Conservation (phyloP, 2,113 vertebrate species). For the Melanerpes formicivorus region DNA sequence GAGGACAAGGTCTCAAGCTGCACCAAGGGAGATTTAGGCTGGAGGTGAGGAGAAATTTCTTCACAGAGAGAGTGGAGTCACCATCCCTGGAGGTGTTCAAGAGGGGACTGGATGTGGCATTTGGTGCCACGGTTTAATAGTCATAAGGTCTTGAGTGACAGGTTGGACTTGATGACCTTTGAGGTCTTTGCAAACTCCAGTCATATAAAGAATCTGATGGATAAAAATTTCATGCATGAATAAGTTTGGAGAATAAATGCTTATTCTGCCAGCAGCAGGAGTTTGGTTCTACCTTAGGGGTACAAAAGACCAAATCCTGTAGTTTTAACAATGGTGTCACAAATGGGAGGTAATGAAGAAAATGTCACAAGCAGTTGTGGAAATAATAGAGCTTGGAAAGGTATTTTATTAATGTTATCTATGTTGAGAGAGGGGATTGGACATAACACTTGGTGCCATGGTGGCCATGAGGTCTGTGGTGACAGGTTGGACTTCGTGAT, state of each 20-base stretch:
- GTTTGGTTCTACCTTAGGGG: not conserved
- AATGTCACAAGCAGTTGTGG: not conserved
- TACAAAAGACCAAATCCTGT: not conserved
- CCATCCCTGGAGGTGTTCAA: too few species aligned
- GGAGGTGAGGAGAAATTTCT: too few species aligned
- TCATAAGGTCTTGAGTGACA: too few species aligned
- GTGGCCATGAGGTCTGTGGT: too few species aligned
- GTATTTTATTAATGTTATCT: not conserved
- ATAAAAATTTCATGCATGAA: not conserved
- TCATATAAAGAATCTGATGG: not conserved
- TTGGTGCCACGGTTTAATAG: too few species aligned
- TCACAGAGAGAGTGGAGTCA: too few species aligned
- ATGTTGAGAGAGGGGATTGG: not conserved
- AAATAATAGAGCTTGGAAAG: not conserved
- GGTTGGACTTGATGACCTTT: too few species aligned
- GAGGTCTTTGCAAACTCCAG: not conserved
- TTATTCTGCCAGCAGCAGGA: not conserved
- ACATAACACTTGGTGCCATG: too few species aligned
- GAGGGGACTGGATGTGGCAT: too few species aligned
- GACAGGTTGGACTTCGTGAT: too few species aligned
- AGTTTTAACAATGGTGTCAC: not conserved
- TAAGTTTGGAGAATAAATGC: not conserved
- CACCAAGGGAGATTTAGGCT: too few species aligned
- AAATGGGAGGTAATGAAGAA: not conserved
- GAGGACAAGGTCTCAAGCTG: too few species aligned